Evolutionary conservation across 92 coral and sea anemone species (phyloP).

Genomic region (Epizoanthus rinbou): DNA sequence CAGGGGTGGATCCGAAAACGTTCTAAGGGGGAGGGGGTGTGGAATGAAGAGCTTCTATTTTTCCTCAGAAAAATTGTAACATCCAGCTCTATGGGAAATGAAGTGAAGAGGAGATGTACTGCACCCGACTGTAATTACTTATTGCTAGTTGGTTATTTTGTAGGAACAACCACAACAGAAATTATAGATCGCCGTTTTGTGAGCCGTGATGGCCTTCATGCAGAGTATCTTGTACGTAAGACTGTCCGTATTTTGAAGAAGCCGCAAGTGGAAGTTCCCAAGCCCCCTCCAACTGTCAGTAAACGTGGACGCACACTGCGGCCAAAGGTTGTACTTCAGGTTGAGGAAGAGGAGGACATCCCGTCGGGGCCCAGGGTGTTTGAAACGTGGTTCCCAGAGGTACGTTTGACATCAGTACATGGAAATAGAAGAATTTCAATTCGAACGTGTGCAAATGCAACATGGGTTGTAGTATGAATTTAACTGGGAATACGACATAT

Average conservation of each 20-base stretch:
- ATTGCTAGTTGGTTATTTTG: background rate
- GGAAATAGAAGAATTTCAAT: too few species aligned
- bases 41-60: too few species aligned
- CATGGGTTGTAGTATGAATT: too few species aligned
- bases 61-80: too few species aligned
- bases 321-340: conserved; percentile 84
- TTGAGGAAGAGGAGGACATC: conserved; percentile 63
- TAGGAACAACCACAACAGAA: conserved; percentile 98
- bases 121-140: too few species aligned
- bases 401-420: background rate
- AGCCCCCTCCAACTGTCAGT: conserved; percentile 91
- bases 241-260: conserved; percentile 79
- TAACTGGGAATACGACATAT: too few species aligned
- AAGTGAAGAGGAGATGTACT: too few species aligned
- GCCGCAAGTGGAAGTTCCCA: conserved; percentile 71
- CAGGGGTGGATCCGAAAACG: too few species aligned
- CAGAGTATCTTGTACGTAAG: conserved; percentile 94
- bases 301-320: conserved; percentile 95
- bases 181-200: conserved; percentile 91
- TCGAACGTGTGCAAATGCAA: too few species aligned
- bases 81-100: too few species aligned
- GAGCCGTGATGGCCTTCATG: conserved; percentile 83
- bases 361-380: conserved; percentile 86
- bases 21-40: too few species aligned
- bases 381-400: conserved; percentile 98